Base-by-base conservation (phyloP, 2,113 vertebrate genomes). In the Callocephalon fimbriatum region DNA sequence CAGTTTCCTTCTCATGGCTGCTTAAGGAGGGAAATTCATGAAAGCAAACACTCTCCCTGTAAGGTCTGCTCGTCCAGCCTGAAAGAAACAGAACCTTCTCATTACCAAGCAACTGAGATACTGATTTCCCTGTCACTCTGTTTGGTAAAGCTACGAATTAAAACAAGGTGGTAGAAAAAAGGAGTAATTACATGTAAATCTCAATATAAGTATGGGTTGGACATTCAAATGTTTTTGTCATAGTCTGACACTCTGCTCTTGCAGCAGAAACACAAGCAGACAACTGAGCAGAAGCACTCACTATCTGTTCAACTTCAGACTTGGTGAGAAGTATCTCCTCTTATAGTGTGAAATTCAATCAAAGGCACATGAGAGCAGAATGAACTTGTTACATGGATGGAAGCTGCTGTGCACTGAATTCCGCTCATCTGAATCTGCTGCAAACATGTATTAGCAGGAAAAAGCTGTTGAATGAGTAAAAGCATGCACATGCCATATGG, bases 401-500 rank as follows among this genome's bases (percentile, higher is more conserved):
- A 85, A 81, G 66, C 53, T 75, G 78, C 75, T 26, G 23, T 5
- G 42, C 50, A 45, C 67, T 44, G 26, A 23, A 32, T 7, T 54
- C 62, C 61, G 65, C 54, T 48, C 35, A 1, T 45, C 37, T 27
- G 25, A 68, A 51, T 37, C 74, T 81, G 77, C 72, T 10, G 37
- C 85, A 88, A 89, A 85, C 38, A 27, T 2, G 56, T 23, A 35
- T 40, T 11, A 92, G 95, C 86, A 67, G 89, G 68, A 78, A 45
- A 71, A 68, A 87, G 84, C 86, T 37, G 56, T 5, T 58, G 42
- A 32, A 80, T 54, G 95, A 58, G 78, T 6, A 72, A n/a, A 95
- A 94, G 91, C 91, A 32, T 38, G 72, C 88, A 66, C 81, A 31
- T 68, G 66, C 75, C 94, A 92, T 94, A 92, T 53, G 91, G 94